phyloP scores from a whole-genome alignment of 2,797 vertebrate species.

The Rachycentron canadum region DNA sequence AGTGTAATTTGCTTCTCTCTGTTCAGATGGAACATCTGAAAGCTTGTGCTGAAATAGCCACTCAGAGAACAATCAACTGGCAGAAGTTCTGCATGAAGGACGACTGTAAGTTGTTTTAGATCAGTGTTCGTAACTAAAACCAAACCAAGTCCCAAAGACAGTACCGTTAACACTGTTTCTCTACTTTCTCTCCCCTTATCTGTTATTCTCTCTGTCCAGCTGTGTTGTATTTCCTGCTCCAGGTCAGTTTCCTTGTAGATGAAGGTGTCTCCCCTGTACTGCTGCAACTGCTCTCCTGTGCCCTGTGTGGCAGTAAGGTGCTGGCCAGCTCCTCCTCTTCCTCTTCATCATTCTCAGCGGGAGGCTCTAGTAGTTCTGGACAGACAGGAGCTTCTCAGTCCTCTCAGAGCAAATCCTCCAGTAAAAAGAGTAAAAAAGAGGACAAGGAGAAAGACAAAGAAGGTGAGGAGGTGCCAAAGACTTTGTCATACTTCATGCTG shows the following conservation, averaged over 20 bases:
- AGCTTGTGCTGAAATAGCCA: constrained; percentile 98
- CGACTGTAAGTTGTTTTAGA: constrained; percentile 90
- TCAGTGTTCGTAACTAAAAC: constrained; percentile 1
- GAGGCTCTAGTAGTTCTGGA: constrained; percentile 83
- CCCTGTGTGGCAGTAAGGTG: constrained; percentile 98
- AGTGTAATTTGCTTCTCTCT: constrained; percentile 18
- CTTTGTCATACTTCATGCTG: background rate
- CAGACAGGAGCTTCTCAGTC: constrained; percentile 89
- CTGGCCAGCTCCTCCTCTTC: constrained; percentile 87
- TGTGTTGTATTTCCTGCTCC: constrained; percentile 97
- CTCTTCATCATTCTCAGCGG: constrained; percentile 77
- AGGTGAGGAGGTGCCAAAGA: constrained; percentile 81
- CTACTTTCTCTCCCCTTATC: background rate
- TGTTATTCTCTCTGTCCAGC: constrained; percentile 80
- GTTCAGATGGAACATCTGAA: constrained; percentile 97
- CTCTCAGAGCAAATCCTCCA: constrained; percentile 95
- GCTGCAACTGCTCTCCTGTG: constrained; percentile 96
- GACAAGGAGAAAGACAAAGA: constrained; percentile 98
- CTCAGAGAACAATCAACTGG: constrained; percentile 97
- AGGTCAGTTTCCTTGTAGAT: constrained; percentile 98
- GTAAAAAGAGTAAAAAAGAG: constrained; percentile 99
- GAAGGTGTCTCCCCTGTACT: constrained; percentile 97
- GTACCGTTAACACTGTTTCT: background rate
- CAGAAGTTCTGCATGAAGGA: constrained; percentile 99
- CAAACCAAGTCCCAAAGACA: background rate